Evolutionary conservation across 2,888 invertebrate genomes (phyloP).

Genomic region (Venusia cambrica): DNA sequence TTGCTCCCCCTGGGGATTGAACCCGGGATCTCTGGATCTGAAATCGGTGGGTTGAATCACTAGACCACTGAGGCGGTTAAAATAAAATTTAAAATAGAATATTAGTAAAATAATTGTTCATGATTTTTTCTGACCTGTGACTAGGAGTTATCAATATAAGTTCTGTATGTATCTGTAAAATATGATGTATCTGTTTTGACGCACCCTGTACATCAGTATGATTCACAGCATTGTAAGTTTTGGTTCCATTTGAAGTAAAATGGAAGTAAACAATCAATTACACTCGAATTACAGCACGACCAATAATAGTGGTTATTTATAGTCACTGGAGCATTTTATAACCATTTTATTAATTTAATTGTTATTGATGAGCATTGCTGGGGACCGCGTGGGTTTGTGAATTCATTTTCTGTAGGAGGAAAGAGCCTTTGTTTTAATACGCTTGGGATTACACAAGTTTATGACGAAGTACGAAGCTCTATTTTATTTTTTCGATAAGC

Average conservation of each 20-base stretch:
- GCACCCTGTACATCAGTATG: constrained; percentile 50
- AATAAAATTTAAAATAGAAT: no score
- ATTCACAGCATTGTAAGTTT: constrained; percentile 71
- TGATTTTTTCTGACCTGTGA: no score
- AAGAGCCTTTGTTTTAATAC: constrained; percentile 45
- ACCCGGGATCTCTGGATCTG: no score
- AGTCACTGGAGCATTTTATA: constrained; percentile 70
- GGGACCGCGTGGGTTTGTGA: constrained; percentile 56
- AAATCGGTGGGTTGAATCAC: no score
- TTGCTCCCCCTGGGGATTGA: no score
- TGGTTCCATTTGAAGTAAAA: constrained; percentile 70
- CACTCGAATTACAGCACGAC: constrained; percentile 65
- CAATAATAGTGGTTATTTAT: constrained; percentile 74
- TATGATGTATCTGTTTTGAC: constrained; percentile 2
- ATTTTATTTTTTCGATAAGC: constrained; percentile 4
- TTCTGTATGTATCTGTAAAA: no score
- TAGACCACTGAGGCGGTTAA: no score
- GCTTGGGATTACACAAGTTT: constrained; percentile 11
- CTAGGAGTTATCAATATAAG: no score
- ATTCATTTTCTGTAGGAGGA: constrained; percentile 47
- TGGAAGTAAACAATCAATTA: constrained; percentile 76
- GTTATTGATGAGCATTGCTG: constrained; percentile 63
- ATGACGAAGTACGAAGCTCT: not conserved
- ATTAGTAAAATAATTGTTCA: no score
- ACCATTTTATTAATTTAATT: constrained; percentile 75